These are phyloP conservation scores for Naja naja DNA, from an alignment of 2,113 vertebrate species.

Conservation along the genomic window DNA sequence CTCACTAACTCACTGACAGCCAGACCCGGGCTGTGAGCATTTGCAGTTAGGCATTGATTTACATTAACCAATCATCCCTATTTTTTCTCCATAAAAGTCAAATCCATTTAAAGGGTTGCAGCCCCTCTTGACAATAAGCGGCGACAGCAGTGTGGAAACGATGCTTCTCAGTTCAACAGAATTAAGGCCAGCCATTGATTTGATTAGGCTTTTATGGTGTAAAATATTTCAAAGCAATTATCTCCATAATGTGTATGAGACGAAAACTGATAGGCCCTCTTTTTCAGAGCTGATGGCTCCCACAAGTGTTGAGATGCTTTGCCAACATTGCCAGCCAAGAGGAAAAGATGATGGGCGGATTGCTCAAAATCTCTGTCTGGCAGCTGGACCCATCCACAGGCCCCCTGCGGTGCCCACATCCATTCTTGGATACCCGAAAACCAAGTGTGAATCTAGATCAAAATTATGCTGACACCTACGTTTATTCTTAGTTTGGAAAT, in stretches of 20 bases:
- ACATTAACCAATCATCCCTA: constrained; percentile 2
- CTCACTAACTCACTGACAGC: constrained; percentile 11
- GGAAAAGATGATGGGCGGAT: not conserved
- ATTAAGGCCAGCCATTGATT: not conserved
- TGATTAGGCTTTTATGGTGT: not conserved
- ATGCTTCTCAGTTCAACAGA: not conserved
- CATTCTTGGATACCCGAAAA: not conserved
- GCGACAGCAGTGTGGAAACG: not conserved
- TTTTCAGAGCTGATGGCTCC: no score
- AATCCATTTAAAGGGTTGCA: not conserved
- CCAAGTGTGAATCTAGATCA: not conserved
- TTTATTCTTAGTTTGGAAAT: not conserved
- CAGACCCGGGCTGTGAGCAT: constrained; percentile 6
- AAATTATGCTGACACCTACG: no score
- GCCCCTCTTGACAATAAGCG: not conserved
- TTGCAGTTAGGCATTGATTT: not conserved
- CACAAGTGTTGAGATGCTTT: not conserved
- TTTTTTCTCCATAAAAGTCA: constrained; percentile 1
- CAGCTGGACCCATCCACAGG: not conserved
- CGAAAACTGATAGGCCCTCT: not conserved
- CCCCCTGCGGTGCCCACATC: not conserved
- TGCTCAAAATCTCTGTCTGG: not conserved
- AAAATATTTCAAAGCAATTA: not conserved
- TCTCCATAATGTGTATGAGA: not conserved
- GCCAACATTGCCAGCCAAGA: not conserved